These are phyloP conservation scores for Liasis olivaceus DNA, from an alignment of 2,797 vertebrate genomes.

Conservation along the genomic window DNA sequence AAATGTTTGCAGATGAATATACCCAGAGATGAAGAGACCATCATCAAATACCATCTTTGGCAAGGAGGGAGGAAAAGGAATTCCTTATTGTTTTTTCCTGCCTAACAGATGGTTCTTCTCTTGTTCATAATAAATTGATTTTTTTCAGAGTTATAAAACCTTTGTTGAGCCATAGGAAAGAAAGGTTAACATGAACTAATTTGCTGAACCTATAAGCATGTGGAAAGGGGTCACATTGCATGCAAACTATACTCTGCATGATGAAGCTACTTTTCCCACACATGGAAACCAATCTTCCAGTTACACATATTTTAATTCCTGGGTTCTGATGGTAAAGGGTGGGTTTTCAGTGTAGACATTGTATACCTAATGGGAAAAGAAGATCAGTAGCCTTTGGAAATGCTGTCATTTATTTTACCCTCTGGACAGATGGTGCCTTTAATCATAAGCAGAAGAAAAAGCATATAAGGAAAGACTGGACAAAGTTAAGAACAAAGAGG, in stretches of 20 bases:
- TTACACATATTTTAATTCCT: conserved; percentile 57
- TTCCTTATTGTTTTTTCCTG: neutral
- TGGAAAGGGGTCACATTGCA: neutral
- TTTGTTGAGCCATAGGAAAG: conserved; percentile 36
- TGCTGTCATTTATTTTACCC: conserved; percentile 58
- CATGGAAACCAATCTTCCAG: conserved; percentile 41
- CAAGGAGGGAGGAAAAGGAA: neutral
- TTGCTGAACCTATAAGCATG: conserved; percentile 53
- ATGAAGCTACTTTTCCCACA: conserved; percentile 53
- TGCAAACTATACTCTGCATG: conserved; percentile 41
- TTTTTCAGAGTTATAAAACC: conserved; percentile 45
- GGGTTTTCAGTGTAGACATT: conserved; percentile 55
- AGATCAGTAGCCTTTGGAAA: conserved; percentile 58
- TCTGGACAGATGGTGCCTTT: conserved; percentile 45
- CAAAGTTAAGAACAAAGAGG: conserved; percentile 46
- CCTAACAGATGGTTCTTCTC: conserved; percentile 25
- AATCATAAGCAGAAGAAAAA: conserved; percentile 49
- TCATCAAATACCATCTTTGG: neutral
- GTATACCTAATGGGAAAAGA: conserved; percentile 54
- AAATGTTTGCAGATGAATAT: neutral
- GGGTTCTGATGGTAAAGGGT: conserved; percentile 54
- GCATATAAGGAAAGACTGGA: conserved; percentile 54
- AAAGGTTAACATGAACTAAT: conserved; percentile 64
- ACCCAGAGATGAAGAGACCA: neutral
- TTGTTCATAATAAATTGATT: conserved; percentile 33